Percentiles rank a stretch among this genome's conserved stretches.
Evolutionary conservation across 2,888 invertebrate species (phyloP).

Genomic region (Tenthredo livida): DNA sequence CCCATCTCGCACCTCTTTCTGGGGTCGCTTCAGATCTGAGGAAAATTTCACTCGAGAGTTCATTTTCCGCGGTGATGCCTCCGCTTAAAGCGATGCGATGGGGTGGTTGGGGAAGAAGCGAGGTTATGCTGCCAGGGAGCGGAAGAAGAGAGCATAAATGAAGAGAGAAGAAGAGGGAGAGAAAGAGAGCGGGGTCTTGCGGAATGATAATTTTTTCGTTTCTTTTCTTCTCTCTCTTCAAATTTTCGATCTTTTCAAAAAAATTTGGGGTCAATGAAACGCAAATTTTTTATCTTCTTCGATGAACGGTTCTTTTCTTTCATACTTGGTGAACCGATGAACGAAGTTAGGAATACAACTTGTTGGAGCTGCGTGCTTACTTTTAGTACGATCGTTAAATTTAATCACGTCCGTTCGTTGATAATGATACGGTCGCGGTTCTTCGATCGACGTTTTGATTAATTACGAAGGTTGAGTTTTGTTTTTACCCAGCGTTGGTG

Average conservation of each 20-base stretch:
- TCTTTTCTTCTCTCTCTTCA: not conserved
- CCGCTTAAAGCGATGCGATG: slow-evolving; percentile 67
- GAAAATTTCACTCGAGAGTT: slow-evolving; percentile 70
- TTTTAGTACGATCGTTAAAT: slow-evolving; percentile 53
- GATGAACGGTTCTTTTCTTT: not conserved
- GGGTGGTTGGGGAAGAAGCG: slow-evolving; percentile 53
- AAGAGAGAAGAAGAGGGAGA: slow-evolving; percentile 18
- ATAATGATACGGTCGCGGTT: slow-evolving; percentile 48
- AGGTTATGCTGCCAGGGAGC: slow-evolving; percentile 42
- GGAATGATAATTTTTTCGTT: slow-evolving; percentile 1
- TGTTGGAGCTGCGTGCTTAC: slow-evolving; percentile 44
- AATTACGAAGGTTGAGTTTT: slow-evolving; percentile 28
- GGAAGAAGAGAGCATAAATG: slow-evolving; percentile 34
- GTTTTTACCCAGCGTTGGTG: not conserved
- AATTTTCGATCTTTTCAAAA: not conserved
- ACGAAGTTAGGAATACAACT: slow-evolving; percentile 26
- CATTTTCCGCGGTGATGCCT: slow-evolving; percentile 72
- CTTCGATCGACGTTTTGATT: slow-evolving; percentile 44
- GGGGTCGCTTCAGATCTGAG: slow-evolving; percentile 61
- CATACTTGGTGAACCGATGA: not conserved
- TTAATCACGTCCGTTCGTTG: slow-evolving; percentile 52
- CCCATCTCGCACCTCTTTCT: slow-evolving; percentile 47
- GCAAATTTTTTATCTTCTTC: too few species aligned
- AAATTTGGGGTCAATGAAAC: not conserved
- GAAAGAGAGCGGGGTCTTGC: slow-evolving; percentile 4